Percentiles rank a stretch among this genome's conserved stretches.
Evolutionary conservation across 2,888 invertebrate species (phyloP).

Genomic region (Thalpophila matura): DNA sequence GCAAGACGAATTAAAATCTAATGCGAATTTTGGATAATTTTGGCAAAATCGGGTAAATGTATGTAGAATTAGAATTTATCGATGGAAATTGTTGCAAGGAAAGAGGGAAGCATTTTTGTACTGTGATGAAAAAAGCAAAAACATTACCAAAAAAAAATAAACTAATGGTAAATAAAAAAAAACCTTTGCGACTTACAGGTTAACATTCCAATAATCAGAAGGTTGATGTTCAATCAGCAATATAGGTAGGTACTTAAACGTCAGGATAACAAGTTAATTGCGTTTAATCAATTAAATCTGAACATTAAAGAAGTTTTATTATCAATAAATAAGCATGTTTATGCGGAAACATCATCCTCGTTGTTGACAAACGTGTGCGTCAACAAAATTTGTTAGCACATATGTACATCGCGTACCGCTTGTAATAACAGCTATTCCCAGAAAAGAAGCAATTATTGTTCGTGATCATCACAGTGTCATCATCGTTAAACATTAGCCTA

Average conservation of each 20-base stretch:
- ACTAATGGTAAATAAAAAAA: neutral
- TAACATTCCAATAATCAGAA: slow-evolving; percentile 42
- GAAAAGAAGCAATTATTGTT: neutral
- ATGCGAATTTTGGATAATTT: no score
- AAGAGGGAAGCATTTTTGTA: no score
- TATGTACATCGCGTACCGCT: no score
- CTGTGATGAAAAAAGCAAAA: no score
- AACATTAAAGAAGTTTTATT: slow-evolving; percentile 42
- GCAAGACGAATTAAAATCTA: no score
- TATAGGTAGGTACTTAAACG: slow-evolving; percentile 26
- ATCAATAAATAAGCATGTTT: slow-evolving; percentile 29
- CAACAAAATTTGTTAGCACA: neutral
- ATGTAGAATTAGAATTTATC: no score
- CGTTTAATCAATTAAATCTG: slow-evolving; percentile 47
- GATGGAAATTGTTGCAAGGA: no score
- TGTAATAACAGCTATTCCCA: neutral
- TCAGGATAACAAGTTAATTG: slow-evolving; percentile 40
- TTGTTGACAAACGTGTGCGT: slow-evolving; percentile 31
- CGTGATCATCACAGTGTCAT: no score
- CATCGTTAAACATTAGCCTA: no score
- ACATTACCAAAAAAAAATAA: no score
- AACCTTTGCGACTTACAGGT: slow-evolving; percentile 8
- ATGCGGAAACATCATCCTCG: slow-evolving; percentile 20
- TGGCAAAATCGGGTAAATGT: no score
- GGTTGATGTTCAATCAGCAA: slow-evolving; percentile 37